Evolutionary conservation across 2,888 invertebrate species (phyloP).

Genomic region (Ecdyonurus torrentis): DNA sequence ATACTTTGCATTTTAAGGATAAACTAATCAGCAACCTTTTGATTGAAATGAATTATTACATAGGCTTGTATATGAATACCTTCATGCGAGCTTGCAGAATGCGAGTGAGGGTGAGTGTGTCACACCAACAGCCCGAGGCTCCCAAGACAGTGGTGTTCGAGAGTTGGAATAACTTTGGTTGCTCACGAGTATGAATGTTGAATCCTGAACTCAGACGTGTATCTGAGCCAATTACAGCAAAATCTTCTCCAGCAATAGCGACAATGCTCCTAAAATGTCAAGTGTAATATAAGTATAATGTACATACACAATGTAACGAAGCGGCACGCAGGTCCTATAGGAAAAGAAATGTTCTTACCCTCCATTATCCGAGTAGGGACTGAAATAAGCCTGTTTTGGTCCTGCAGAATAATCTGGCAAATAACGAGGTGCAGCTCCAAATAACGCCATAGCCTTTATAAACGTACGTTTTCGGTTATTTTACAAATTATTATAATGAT

Average conservation of each 20-base stretch:
- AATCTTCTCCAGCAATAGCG: constrained; percentile 91
- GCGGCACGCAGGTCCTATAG: constrained; percentile 12
- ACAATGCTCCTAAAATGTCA: constrained; percentile 61
- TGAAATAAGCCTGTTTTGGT: constrained; percentile 33
- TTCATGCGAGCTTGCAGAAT: constrained; percentile 73
- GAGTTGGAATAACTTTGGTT: constrained; percentile 71
- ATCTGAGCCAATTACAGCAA: constrained; percentile 87
- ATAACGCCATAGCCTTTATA: constrained; percentile 3
- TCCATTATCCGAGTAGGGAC: constrained; percentile 61
- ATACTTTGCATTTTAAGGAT: too few relatives aligned
- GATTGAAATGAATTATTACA: too few relatives aligned
- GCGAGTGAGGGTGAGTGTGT: constrained; percentile 78
- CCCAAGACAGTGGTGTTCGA: constrained; percentile 78
- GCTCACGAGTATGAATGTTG: constrained; percentile 74
- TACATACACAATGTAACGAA: constrained; percentile 7
- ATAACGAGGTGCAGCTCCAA: constrained; percentile 1
- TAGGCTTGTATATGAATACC: too few relatives aligned
- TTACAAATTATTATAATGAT: background rate
- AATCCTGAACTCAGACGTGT: constrained; percentile 84
- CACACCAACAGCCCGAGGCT: constrained; percentile 95
- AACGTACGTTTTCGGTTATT: too few relatives aligned
- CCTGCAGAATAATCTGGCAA: constrained; percentile 15
- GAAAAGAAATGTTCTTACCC: constrained; percentile 35
- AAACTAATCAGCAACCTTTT: too few relatives aligned
- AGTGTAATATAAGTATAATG: background rate